Evolutionary conservation across 1,140 invertebrate species (phyloP).

Genomic region (Theocolax elegans): DNA sequence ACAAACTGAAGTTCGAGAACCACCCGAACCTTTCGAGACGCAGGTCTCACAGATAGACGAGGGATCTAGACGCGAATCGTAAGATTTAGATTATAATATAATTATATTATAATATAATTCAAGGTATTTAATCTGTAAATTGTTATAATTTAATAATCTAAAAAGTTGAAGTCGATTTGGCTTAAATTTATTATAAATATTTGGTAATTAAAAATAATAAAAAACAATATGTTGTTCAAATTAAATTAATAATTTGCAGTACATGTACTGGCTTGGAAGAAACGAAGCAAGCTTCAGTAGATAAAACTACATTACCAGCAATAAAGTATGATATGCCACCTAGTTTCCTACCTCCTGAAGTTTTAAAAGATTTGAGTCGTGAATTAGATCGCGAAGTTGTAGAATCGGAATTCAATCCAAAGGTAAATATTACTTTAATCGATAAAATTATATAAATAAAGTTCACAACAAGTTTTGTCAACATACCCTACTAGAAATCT

Average conservation of each 20-base stretch:
- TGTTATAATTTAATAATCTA: no score
- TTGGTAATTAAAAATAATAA: neutral
- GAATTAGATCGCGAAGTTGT: conserved; percentile 75
- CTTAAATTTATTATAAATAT: neutral
- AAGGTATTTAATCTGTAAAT: no score
- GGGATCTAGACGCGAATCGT: conserved; percentile 56
- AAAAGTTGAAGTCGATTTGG: no score
- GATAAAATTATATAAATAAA: no score
- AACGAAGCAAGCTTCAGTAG: conserved; percentile 28
- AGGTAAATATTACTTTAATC: conserved; percentile 61
- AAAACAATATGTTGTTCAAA: neutral
- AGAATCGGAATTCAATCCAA: conserved; percentile 76
- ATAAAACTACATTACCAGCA: conserved; percentile 44
- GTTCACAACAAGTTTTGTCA: no score
- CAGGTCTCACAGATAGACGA: conserved; percentile 60
- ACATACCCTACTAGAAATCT: no score
- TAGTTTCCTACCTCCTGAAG: conserved; percentile 72
- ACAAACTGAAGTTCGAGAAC: conserved; percentile 62
- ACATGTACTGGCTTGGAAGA: neutral
- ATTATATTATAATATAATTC: no score
- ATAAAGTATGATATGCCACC: conserved; percentile 41
- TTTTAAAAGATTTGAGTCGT: conserved; percentile 74
- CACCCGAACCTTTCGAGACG: conserved; percentile 60
- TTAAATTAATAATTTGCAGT: neutral
- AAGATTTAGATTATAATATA: no score